Percentiles rank a stretch among this genome's conserved stretches.
phyloP scores from a whole-genome alignment of 1,140 invertebrate genomes.

The Trialeurodes vaporariorum region DNA sequence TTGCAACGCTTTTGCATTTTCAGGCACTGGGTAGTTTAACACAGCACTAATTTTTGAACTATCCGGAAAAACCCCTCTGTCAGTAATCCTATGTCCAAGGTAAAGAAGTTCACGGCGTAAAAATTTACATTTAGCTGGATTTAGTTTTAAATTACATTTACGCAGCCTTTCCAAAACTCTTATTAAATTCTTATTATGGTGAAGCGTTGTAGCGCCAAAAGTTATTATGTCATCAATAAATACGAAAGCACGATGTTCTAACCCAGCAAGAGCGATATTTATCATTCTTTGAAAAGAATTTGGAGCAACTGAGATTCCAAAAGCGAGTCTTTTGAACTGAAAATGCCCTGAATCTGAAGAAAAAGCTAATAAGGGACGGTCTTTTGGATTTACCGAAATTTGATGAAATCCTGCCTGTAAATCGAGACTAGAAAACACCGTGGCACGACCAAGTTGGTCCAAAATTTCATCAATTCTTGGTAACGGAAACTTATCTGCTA shows the following conservation, averaged over 20 bases:
- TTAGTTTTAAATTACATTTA: not conserved
- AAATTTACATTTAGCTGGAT: not conserved
- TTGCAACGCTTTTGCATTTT: not conserved
- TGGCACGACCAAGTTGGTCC: constrained; percentile 31
- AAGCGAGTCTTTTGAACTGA: not conserved
- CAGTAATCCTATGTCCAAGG: not conserved
- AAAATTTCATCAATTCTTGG: constrained; percentile 38
- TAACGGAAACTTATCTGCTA: constrained; percentile 38
- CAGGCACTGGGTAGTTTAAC: not conserved
- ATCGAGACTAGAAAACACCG: constrained; percentile 38
- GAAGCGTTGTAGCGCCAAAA: not conserved
- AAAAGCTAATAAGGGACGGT: not conserved
- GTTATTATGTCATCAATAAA: not conserved
- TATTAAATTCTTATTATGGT: not conserved
- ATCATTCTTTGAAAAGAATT: not conserved
- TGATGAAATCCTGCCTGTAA: constrained; percentile 41
- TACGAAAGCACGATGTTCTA: not conserved
- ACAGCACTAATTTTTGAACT: not conserved
- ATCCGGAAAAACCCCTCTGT: not conserved
- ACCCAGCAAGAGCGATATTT: not conserved
- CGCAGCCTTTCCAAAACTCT: not conserved
- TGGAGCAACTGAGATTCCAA: not conserved
- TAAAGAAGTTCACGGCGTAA: not conserved
- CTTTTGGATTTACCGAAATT: constrained; percentile 23
- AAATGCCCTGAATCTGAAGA: not conserved